phyloP scores from a whole-genome alignment of 2,888 invertebrate species.

The Brenthis hecate region DNA sequence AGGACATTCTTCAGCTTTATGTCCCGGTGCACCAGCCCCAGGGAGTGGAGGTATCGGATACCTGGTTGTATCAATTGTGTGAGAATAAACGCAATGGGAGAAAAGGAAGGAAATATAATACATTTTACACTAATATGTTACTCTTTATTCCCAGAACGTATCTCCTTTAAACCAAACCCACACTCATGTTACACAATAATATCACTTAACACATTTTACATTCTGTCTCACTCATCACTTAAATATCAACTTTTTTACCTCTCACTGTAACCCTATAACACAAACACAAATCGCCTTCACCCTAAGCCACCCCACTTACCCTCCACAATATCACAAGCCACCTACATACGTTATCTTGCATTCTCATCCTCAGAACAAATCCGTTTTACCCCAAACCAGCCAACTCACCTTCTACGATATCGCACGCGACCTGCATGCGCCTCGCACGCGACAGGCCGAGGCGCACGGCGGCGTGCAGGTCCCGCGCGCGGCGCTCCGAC shows the following conservation, averaged over 20 bases:
- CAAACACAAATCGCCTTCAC: too few relatives aligned
- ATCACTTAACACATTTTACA: too few relatives aligned
- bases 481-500: slow-evolving; percentile 87
- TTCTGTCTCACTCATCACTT: too few relatives aligned
- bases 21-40: slow-evolving; percentile 93
- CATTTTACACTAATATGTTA: too few relatives aligned
- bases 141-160: too few relatives aligned
- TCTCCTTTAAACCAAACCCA: too few relatives aligned
- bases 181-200: too few relatives aligned
- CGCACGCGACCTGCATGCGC: slow-evolving; percentile 88
- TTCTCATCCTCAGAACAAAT: background rate
- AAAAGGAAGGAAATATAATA: background rate
- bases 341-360: too few relatives aligned
- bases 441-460: slow-evolving; percentile 84
- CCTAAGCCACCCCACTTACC: too few relatives aligned
- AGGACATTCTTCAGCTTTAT: slow-evolving; percentile 95
- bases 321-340: too few relatives aligned
- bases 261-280: too few relatives aligned
- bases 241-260: too few relatives aligned
- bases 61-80: slow-evolving; percentile 59
- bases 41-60: slow-evolving; percentile 93
- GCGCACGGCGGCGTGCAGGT: slow-evolving; percentile 89
- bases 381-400: background rate
- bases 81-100: background rate
- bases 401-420: slow-evolving; percentile 87